phyloP scores from a whole-genome alignment of 2,113 vertebrate species.

The Saccopteryx bilineata region DNA sequence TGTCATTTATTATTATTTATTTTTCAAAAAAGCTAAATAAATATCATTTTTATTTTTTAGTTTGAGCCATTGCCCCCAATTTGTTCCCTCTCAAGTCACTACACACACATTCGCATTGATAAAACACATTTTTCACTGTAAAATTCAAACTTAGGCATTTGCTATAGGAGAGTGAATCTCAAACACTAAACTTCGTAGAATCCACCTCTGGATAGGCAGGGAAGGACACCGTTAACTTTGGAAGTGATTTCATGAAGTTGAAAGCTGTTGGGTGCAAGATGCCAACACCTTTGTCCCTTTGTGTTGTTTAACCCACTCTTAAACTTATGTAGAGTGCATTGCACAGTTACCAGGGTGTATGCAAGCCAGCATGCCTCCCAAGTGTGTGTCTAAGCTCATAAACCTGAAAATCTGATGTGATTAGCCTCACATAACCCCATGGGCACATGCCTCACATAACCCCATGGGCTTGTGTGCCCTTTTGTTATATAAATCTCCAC shows the following conservation, averaged over 20 bases:
- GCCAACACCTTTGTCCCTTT: neutral
- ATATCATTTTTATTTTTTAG: slow-evolving; percentile 70
- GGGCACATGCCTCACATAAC: neutral
- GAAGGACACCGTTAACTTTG: neutral
- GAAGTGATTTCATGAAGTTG: neutral
- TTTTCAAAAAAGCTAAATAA: slow-evolving; percentile 79
- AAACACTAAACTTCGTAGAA: neutral
- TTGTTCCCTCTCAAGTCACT: slow-evolving; percentile 66
- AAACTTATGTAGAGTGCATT: neutral
- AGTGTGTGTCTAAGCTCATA: neutral
- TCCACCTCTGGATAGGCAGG: slow-evolving; percentile 10
- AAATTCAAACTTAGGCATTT: slow-evolving; percentile 56
- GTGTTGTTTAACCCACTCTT: neutral
- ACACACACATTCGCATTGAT: slow-evolving; percentile 42
- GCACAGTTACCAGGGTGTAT: neutral
- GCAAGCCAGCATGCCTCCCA: neutral
- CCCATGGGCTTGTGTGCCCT: neutral
- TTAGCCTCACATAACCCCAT: neutral
- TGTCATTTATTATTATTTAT: slow-evolving; percentile 73
- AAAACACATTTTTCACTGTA: slow-evolving; percentile 50
- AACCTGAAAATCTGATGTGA: neutral
- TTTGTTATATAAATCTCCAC: neutral
- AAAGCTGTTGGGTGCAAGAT: neutral
- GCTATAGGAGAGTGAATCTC: neutral
- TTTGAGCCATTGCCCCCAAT: slow-evolving; percentile 65